Evolutionary conservation across 2,113 vertebrate species (phyloP).

Genomic region (Lipophrys pholis): DNA sequence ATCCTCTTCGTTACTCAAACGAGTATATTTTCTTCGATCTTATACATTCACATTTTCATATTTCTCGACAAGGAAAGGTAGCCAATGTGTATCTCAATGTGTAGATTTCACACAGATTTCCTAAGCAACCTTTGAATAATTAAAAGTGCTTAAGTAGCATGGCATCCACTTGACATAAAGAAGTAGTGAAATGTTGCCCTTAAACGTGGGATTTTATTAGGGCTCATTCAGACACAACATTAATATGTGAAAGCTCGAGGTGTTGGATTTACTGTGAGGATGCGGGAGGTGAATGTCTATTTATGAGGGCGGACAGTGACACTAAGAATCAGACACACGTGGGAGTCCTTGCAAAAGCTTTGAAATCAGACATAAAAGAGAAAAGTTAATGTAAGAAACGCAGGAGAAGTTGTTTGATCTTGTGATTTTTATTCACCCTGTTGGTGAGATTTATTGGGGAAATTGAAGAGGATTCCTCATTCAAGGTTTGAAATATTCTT

Average conservation of each 20-base stretch:
- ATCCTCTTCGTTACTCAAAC: too few relatives aligned
- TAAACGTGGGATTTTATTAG: slow-evolving; percentile 16
- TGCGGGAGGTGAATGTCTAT: slow-evolving; percentile 47
- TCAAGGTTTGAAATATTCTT: slow-evolving; percentile 25
- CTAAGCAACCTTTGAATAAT: slow-evolving; percentile 16
- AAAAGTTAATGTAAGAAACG: slow-evolving; percentile 62
- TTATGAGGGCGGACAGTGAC: slow-evolving; percentile 53
- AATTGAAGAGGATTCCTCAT: slow-evolving; percentile 37
- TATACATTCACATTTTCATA: neutral
- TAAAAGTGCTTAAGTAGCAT: neutral
- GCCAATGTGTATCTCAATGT: neutral
- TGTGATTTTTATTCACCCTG: slow-evolving; percentile 50
- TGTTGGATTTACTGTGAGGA: slow-evolving; percentile 32
- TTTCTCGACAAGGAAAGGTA: neutral
- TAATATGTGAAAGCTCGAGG: slow-evolving; percentile 13
- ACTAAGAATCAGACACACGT: slow-evolving; percentile 64
- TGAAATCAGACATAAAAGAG: slow-evolving; percentile 75
- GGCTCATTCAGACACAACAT: slow-evolving; percentile 23
- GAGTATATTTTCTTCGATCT: too few relatives aligned
- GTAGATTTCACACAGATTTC: neutral
- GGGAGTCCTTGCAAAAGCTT: slow-evolving; percentile 67
- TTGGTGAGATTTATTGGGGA: slow-evolving; percentile 42
- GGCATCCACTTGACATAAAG: neutral
- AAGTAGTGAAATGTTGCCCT: neutral
- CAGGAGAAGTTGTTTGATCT: slow-evolving; percentile 57